phyloP scores from a whole-genome alignment of 2,113 vertebrate genomes.

The Tetrax tetrax region DNA sequence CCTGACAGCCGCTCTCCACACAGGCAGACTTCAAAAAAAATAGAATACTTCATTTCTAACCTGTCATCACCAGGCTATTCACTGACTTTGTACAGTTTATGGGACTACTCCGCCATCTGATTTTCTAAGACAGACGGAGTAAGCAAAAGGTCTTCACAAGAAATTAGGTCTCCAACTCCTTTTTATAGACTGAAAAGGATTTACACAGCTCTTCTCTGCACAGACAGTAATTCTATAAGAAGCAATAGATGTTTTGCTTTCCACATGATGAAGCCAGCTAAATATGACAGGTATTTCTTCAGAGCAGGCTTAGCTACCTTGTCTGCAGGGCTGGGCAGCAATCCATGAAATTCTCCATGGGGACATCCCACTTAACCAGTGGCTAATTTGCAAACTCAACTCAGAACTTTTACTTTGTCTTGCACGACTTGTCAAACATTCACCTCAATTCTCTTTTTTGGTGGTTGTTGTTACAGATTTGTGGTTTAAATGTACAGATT shows the following conservation, averaged over 20 bases:
- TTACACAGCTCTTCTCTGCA: neutral
- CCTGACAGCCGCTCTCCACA: neutral
- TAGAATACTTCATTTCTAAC: neutral
- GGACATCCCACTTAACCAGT: neutral
- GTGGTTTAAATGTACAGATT: neutral
- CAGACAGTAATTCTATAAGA: neutral
- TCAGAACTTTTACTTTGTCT: neutral
- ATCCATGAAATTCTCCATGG: neutral
- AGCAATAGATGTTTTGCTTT: neutral
- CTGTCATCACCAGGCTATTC: neutral
- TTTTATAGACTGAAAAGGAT: neutral
- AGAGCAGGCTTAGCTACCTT: neutral
- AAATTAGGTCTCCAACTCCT: neutral
- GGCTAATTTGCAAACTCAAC: neutral
- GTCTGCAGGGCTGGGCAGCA: neutral
- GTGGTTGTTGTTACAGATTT: neutral
- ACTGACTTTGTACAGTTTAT: neutral
- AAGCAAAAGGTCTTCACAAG: neutral
- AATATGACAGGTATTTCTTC: neutral
- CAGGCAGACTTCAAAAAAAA: neutral
- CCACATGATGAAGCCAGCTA: neutral
- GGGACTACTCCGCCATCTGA: neutral
- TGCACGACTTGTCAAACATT: neutral
- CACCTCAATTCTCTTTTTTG: neutral
- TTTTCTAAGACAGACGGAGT: neutral